Conservation (phyloP, 1,140 invertebrate genomes). For the Drosophila nebulosa region DNA sequence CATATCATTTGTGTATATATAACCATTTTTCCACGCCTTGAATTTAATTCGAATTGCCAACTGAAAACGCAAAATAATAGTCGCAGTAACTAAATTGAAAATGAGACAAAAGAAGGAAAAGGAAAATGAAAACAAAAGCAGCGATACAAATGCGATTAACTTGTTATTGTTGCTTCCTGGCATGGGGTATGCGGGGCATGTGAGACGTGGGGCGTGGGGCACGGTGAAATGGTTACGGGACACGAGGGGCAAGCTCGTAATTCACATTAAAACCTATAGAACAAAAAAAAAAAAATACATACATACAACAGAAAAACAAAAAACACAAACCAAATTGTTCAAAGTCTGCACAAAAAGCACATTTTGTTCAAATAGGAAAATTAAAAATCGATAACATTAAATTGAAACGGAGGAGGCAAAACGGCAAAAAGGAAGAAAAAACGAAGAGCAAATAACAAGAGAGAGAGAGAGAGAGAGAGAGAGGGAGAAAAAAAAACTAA, state of each 20-base stretch:
- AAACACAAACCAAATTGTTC: conserved; percentile 26
- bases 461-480: no score
- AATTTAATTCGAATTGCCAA: conserved; percentile 56
- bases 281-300: conserved; percentile 34
- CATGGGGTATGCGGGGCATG: neutral
- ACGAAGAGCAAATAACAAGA: conserved; percentile 23
- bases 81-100: conserved; percentile 45
- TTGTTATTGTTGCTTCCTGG: conserved; percentile 27
- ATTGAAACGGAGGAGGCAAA: conserved; percentile 42
- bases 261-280: conserved; percentile 59
- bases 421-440: conserved; percentile 33
- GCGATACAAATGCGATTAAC: conserved; percentile 70
- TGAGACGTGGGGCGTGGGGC: neutral
- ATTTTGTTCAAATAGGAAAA: conserved; percentile 56
- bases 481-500: conserved; percentile 38
- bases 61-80: conserved; percentile 41
- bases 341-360: conserved; percentile 36
- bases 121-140: conserved; percentile 41
- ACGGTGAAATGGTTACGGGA: neutral
- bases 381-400: conserved; percentile 76
- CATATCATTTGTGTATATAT: conserved; percentile 41
- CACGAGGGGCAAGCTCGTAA: conserved; percentile 22
- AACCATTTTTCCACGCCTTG: conserved; percentile 73
- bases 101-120: conserved; percentile 25
- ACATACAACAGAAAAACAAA: conserved; percentile 23